Evolutionary conservation across 2,888 invertebrate species (phyloP).

Genomic region (Aphodius granarius): DNA sequence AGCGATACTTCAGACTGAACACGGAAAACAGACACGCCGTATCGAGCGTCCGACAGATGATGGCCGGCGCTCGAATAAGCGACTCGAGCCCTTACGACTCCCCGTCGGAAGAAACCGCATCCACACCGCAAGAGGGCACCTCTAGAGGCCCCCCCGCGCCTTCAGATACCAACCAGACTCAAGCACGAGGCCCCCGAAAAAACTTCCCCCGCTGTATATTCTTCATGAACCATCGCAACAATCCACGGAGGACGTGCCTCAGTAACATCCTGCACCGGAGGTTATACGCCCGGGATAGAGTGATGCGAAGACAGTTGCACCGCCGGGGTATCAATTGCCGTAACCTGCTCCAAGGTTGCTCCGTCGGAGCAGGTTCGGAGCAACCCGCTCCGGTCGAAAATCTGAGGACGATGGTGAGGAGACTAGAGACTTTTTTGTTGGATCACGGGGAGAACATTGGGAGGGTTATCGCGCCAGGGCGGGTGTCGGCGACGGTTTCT

Average conservation of each 20-base stretch:
- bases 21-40: slow-evolving; percentile 55
- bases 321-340: slow-evolving; percentile 33
- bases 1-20: slow-evolving; percentile 59
- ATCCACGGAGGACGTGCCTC: slow-evolving; percentile 39
- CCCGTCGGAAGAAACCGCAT: slow-evolving; percentile 36
- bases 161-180: not conserved
- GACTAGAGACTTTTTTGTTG: slow-evolving; percentile 36
- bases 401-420: slow-evolving; percentile 32
- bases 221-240: slow-evolving; percentile 39
- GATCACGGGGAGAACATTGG: slow-evolving; percentile 36
- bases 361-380: slow-evolving; percentile 21
- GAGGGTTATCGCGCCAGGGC: slow-evolving; percentile 14
- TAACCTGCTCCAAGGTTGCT: slow-evolving; percentile 21
- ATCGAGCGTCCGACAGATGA: slow-evolving; percentile 52
- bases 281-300: slow-evolving; percentile 35
- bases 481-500: slow-evolving; percentile 26
- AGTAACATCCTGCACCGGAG: slow-evolving; percentile 43
- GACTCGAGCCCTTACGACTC: slow-evolving; percentile 49
- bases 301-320: slow-evolving; percentile 33
- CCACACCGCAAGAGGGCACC: slow-evolving; percentile 8
- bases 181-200: slow-evolving; percentile 16
- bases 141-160: not conserved
- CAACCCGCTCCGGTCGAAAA: slow-evolving; percentile 27
- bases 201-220: slow-evolving; percentile 43
- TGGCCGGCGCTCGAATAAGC: slow-evolving; percentile 53